phyloP scores from a whole-genome alignment of 1,140 invertebrate genomes.

The Drosophila pseudoananassae region DNA sequence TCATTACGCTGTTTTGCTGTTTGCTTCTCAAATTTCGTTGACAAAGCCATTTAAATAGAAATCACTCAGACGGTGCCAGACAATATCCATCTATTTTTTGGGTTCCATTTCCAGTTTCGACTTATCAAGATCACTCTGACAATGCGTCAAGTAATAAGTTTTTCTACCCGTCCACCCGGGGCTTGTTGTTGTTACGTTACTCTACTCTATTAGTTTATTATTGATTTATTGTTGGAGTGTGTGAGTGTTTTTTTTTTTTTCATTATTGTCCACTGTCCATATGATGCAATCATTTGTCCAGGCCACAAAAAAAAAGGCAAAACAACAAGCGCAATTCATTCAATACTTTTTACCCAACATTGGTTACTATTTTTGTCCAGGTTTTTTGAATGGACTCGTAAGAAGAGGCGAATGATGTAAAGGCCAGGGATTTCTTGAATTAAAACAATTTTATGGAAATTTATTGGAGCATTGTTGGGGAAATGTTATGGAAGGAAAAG shows the following conservation, averaged over 20 bases:
- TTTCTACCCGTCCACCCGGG: constrained; percentile 16
- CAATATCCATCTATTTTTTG: constrained; percentile 8
- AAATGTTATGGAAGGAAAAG: not conserved
- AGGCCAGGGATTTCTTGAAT: constrained; percentile 16
- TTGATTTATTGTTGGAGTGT: constrained; percentile 42
- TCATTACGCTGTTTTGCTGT: constrained; percentile 67
- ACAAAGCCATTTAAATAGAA: constrained; percentile 82
- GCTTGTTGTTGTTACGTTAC: constrained; percentile 17
- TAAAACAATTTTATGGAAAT: constrained; percentile 38
- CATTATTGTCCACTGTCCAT: constrained; percentile 58
- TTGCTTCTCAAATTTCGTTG: constrained; percentile 75
- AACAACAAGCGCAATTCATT: constrained; percentile 44
- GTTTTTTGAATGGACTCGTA: constrained; percentile 23
- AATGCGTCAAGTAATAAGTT: constrained; percentile 80
- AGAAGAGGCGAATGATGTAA: constrained; percentile 34
- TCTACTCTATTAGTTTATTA: constrained; percentile 73
- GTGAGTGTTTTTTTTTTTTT: not conserved
- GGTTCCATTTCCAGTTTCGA: constrained; percentile 53
- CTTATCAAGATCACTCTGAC: constrained; percentile 81
- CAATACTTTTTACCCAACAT: constrained; percentile 16
- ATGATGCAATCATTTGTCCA: constrained; percentile 77
- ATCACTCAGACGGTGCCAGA: constrained; percentile 56
- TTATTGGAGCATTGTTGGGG: constrained; percentile 11
- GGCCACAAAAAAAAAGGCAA: constrained; percentile 16
- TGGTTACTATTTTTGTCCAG: not conserved